Evolutionary conservation across 1,140 invertebrate genomes (phyloP).

Genomic region (Anthonomus grandis): DNA sequence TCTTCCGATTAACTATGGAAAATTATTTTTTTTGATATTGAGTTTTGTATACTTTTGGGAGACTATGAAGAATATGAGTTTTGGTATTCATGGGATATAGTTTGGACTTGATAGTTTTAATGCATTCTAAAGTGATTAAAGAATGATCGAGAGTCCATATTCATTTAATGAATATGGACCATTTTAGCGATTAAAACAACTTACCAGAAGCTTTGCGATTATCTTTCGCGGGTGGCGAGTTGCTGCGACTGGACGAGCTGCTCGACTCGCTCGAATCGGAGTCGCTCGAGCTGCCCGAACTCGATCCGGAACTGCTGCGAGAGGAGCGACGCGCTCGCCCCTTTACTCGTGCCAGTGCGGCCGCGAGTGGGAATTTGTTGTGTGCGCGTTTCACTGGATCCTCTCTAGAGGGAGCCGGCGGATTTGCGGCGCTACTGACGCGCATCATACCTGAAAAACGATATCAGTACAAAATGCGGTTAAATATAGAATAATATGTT

Average conservation of each 20-base stretch:
- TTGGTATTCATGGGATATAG: too few species aligned
- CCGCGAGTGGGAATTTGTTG: slow-evolving; percentile 43
- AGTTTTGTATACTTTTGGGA: too few species aligned
- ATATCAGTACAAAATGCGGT: too few species aligned
- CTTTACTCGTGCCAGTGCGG: slow-evolving; percentile 44
- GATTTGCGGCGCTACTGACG: slow-evolving; percentile 44
- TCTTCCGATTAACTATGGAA: too few species aligned
- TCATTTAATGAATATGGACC: too few species aligned
- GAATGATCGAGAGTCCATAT: too few species aligned
- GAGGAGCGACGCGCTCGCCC: slow-evolving; percentile 42
- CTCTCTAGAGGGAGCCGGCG: slow-evolving; percentile 42
- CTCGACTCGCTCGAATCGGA: slow-evolving; percentile 47
- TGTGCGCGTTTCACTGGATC: slow-evolving; percentile 39
- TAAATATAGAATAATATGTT: too few species aligned
- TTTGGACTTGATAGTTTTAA: too few species aligned
- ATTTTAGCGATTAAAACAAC: too few species aligned
- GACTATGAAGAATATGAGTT: too few species aligned
- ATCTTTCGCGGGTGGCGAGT: slow-evolving; percentile 43
- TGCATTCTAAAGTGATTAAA: slow-evolving; percentile 43
- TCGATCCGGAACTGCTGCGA: slow-evolving; percentile 50
- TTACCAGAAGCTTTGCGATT: slow-evolving; percentile 20
- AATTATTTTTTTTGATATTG: too few species aligned
- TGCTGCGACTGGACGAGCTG: slow-evolving; percentile 48
- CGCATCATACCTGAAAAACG: slow-evolving; percentile 45
- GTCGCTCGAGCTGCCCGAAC: slow-evolving; percentile 53